Conservation (phyloP, 1,140 invertebrate species). For the Schlechtendalia chinensis region DNA sequence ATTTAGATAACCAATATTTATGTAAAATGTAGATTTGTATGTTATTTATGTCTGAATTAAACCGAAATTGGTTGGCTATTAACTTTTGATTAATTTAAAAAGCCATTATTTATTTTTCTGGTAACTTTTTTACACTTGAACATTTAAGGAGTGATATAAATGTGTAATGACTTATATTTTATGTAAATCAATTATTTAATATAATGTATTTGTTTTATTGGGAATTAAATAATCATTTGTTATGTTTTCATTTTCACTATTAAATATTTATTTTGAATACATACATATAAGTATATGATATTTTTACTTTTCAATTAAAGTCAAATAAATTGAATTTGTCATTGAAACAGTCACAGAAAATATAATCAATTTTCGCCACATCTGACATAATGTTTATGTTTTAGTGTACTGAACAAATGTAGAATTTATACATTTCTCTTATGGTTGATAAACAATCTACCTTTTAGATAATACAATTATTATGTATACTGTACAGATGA, state of each 20-base stretch:
- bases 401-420: background rate
- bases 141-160: too few species aligned
- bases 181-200: background rate
- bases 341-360: background rate
- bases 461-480: slow-evolving; percentile 10
- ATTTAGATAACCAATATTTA: background rate
- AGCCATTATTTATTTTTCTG: too few species aligned
- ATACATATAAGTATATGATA: too few species aligned
- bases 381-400: background rate
- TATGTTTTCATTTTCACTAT: too few species aligned
- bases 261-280: too few species aligned
- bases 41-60: background rate
- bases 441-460: background rate
- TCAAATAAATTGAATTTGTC: background rate
- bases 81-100: too few species aligned
- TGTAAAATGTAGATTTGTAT: too few species aligned
- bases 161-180: too few species aligned
- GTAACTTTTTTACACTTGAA: too few species aligned
- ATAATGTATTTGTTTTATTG: too few species aligned
- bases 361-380: background rate
- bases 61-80: background rate
- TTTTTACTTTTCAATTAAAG: too few species aligned
- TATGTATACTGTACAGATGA: background rate
- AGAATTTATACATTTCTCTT: background rate
- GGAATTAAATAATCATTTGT: too few species aligned